phyloP scores from a whole-genome alignment of 1,140 invertebrate species.

The Philopotamus ludificatus region DNA sequence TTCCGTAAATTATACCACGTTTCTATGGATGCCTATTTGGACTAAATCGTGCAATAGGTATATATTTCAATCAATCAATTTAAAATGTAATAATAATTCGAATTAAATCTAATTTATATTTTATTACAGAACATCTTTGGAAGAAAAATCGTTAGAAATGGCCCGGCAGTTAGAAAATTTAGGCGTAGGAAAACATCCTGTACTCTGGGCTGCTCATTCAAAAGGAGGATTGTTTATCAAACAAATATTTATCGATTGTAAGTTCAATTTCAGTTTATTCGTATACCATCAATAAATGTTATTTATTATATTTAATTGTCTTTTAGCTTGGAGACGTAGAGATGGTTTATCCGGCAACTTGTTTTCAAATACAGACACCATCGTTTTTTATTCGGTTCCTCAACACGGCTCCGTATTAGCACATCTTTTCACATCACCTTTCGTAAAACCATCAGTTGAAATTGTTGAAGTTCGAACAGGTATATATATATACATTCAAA shows the following conservation, averaged over 20 bases:
- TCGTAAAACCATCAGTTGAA: constrained; percentile 16
- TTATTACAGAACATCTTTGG: constrained; percentile 53
- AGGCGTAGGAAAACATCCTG: constrained; percentile 62
- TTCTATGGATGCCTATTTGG: constrained; percentile 70
- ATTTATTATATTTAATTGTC: not conserved
- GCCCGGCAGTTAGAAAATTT: constrained; percentile 58
- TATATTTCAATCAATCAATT: constrained; percentile 6
- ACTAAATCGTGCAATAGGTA: constrained; percentile 62
- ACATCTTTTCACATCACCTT: constrained; percentile 13
- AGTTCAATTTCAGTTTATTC: constrained; percentile 29
- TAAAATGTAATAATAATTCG: not conserved
- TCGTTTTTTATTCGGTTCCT: constrained; percentile 74
- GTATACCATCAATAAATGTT: not conserved
- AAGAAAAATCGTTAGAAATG: constrained; percentile 67
- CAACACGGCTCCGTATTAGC: constrained; percentile 69
- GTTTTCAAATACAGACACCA: constrained; percentile 55
- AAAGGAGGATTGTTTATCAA: constrained; percentile 73
- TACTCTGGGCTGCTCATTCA: constrained; percentile 71
- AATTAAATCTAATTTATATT: not conserved
- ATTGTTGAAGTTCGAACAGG: constrained; percentile 19
- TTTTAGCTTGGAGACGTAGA: constrained; percentile 8
- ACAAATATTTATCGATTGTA: constrained; percentile 64
- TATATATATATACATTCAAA: not conserved
- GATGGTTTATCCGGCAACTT: constrained; percentile 1
- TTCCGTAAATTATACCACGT: constrained; percentile 69